Percentiles rank a stretch among this genome's conserved stretches.
These are phyloP conservation scores for Agrypnia vestita DNA, from an alignment of 1,140 invertebrate genomes.

Conservation along the genomic window DNA sequence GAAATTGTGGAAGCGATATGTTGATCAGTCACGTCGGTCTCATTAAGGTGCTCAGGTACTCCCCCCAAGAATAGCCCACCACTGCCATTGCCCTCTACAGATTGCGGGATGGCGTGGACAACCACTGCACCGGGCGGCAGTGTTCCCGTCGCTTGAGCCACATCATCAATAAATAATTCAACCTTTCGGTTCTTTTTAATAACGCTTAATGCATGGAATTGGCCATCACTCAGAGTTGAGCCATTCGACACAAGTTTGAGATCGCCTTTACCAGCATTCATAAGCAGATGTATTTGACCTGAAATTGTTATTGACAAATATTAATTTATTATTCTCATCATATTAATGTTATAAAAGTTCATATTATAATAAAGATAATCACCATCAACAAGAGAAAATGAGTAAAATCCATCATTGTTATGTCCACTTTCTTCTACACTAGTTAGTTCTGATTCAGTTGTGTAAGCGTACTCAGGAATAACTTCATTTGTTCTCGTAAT, in stretches of 20 bases:
- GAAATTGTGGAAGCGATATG: conserved; percentile 72
- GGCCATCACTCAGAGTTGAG: conserved; percentile 77
- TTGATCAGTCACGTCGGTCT: conserved; percentile 72
- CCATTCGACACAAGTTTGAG: conserved; percentile 75
- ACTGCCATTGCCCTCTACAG: conserved; percentile 70
- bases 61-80: conserved; percentile 80
- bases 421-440: conserved; percentile 64
- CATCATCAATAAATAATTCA: conserved; percentile 81
- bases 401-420: conserved; percentile 66
- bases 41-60: conserved; percentile 72
- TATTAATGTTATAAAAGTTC: conserved; percentile 6
- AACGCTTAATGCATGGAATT: conserved; percentile 76
- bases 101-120: conserved; percentile 70
- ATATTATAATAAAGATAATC: neutral
- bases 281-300: conserved; percentile 63
- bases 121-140: conserved; percentile 72
- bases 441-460: conserved; percentile 53
- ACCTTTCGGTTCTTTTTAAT: conserved; percentile 73
- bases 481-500: conserved; percentile 70
- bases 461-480: conserved; percentile 58
- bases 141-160: conserved; percentile 70
- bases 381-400: conserved; percentile 67
- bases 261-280: conserved; percentile 81
- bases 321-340: no score
- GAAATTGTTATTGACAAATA: conserved; percentile 2